Evolutionary conservation across 2,888 invertebrate species (phyloP), one percentile per base, ranked within the genome.

Genomic region (Noctua janthina): DNA sequence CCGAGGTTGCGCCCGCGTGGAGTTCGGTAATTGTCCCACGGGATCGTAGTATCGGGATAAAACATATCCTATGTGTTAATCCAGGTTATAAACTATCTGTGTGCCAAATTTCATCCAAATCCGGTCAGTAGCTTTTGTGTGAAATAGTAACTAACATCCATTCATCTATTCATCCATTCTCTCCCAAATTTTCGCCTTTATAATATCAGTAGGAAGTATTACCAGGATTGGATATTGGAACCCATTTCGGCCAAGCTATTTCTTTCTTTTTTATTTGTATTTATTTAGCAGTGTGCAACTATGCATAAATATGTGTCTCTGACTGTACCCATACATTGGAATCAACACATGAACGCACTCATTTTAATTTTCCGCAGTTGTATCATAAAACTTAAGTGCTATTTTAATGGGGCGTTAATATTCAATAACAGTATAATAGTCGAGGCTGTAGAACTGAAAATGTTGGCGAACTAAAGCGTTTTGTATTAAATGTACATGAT

Each of bases 391-490:
- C 68, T 74, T 62, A 77, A 88, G 74, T 78, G 72, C 79, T 62
- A 39, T 88, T 86, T 78, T 71, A 86, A 87, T 72, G 72, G 64
- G 11, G 49, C 62, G 68, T 88, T 86, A 84, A 86, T 86, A 81
- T 85, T 87, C 87, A 87, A 87, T 87, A 85, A 74, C 68, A 69
- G 62, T 23, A 51, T 82, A 67, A 78, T 70, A 80, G 74, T 80
- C 51, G 35, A 68, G 39, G 56, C 62, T 82, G 66, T 72, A 51
- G 20, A 62, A 71, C 67, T 70, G 67, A 66, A 82, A 76, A 70
- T 72, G 29, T 82, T 78, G 74, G 49, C 74, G 68, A 76, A 77
- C 64, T 76, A 76, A 68, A 72, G 43, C 39, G 49, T 66, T 86
- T 78, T 73, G 70, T 67, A 67, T 68, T 43, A 39, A 83, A 80